Base-by-base conservation (phyloP, 2,888 invertebrate species). In the Hydraecia micacea region DNA sequence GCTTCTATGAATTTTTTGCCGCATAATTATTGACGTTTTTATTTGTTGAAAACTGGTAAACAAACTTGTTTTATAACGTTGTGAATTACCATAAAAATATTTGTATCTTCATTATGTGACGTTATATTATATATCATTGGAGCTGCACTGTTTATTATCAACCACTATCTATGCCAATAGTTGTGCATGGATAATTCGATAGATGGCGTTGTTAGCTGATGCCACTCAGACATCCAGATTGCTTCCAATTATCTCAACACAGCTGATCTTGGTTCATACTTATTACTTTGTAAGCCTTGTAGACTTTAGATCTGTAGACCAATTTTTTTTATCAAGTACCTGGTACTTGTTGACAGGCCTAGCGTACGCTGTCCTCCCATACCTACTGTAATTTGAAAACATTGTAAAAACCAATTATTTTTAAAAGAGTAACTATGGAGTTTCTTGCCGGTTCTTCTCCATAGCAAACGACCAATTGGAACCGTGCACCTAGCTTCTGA, bases 191-290 rank as follows among this genome's bases (percentile, higher is more conserved):
- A 65, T 39, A 80, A 32, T 3, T 25, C 52, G 2, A 66, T 4
- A 79, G 79, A 79, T 80, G 79, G 81, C 73, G 73, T 46, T 80
- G 49, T 65, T 18, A 28, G 15, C 25, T n/a, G 0, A 21, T 21
- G 15, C 52, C 25, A 68, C 39, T 36, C 55, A n/a, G 1, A 2
- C 49, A 25, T 55, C 9, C 55, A 63, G 36, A 1, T 36, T 28
- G 36, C 2, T 36, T 28, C 4, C 2, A 70, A 55, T 63, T 63
- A 32, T 42, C 42, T 49, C 21, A 15, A 42, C 15, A 32, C 68
- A 52, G 8, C 32, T n/a, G 67, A 67, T 60, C 66, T 39, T 78
- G 9, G 60, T 25, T 18, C 36, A 58, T 39, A 55, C 49, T n/a
- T n/a, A n/a, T n/a, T n/a, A n/a, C n/a, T n/a, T n/a, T n/a, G n/a